Evolutionary conservation across 2,113 vertebrate genomes (phyloP).

Genomic region (Cygnus buccinator): DNA sequence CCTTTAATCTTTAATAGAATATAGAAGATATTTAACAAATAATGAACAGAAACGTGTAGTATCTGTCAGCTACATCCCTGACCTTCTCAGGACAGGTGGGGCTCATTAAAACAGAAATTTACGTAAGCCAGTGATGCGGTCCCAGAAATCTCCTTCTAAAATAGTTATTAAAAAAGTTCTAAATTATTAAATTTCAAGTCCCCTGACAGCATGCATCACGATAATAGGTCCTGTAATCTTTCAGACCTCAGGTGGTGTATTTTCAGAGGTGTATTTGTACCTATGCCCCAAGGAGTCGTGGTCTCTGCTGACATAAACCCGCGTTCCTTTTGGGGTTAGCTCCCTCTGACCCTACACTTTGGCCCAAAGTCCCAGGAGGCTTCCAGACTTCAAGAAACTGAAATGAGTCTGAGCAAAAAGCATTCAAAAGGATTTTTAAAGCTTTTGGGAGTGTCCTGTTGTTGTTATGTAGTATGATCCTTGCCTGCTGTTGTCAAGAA

Average conservation of each 20-base stretch:
- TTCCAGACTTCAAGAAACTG: neutral
- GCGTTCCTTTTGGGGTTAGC: fast-evolving
- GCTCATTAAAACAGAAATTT: neutral
- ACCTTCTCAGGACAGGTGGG: neutral
- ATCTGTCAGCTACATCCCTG: neutral
- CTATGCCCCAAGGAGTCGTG: fast-evolving
- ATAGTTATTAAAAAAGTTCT: neutral
- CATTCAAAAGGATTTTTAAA: neutral
- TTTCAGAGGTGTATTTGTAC: fast-evolving
- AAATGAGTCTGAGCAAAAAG: neutral
- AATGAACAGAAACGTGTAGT: neutral
- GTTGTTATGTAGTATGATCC: neutral
- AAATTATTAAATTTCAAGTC: neutral
- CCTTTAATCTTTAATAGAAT: neutral
- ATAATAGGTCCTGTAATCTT: fast-evolving
- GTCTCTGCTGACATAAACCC: neutral
- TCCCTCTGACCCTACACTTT: neutral
- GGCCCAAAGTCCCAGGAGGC: neutral
- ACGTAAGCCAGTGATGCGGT: neutral
- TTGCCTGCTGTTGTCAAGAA: neutral
- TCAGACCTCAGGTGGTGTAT: neutral
- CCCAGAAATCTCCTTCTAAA: neutral
- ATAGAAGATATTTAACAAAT: neutral
- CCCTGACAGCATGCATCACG: fast-evolving
- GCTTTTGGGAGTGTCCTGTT: neutral